Evolutionary conservation across 2,888 invertebrate genomes (phyloP), one percentile per base, ranked within the genome.

Genomic region (Chrysolina oricalcia): DNA sequence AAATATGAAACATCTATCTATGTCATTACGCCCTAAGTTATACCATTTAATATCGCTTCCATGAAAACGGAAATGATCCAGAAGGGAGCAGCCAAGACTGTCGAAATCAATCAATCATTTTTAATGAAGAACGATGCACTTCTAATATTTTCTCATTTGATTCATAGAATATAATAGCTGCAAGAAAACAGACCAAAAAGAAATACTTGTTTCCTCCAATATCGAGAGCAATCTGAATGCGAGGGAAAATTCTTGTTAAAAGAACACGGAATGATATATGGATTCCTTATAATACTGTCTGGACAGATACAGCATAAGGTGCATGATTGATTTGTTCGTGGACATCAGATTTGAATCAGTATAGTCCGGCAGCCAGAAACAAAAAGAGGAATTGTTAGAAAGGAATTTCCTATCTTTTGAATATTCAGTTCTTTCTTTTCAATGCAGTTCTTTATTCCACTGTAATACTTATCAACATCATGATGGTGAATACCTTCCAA

Each of bases 271-370:
- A 76, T 78, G 77, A 77, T 77, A 76, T 75, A 76, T 77, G 73
- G 64, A 72, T 78, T 72, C 66, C 70, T 70, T 69, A 50, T 72
- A 72, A 69, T 70, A 62, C 41, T 68, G 68, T 68, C 68, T 43
- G 70, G 76, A 79, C 77, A 76, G 76, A 81, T 71, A 77, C 68
- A 73, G 82, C 84, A 86, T 84, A 83, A 81, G 86, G 84, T 80
- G 82, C 83, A 84, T 87, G 86, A 86, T 86, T 86, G 87, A 87
- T 87, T 86, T 82, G 85, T 85, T 85, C 83, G 79, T 84, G 84
- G 85, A 84, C 84, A 86, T 86, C 83, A 85, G 85, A 86, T 87
- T 85, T 84, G 84, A 86, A 86, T 87, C 85, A 84, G 85, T 53
- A 5, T 21, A 53, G 53, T 53, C 21, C 53, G 19, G 21, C 13